These are phyloP conservation scores for Brachionichthys hirsutus DNA, from an alignment of 2,113 vertebrate genomes.

Conservation along the genomic window DNA sequence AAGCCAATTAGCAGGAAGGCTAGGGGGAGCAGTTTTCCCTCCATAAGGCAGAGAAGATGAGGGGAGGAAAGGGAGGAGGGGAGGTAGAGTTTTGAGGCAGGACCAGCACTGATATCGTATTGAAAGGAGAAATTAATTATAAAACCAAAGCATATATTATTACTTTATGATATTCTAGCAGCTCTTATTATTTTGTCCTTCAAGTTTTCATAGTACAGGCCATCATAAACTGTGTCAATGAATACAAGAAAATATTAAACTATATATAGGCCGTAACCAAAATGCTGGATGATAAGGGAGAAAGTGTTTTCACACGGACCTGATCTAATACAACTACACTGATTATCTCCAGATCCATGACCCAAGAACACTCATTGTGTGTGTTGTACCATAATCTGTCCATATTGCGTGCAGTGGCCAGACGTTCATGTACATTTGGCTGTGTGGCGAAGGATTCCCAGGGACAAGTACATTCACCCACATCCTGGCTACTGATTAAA, in stretches of 20 bases:
- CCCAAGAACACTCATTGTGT: constrained; percentile 5
- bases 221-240: not conserved
- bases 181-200: not conserved
- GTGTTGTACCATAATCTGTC: constrained; percentile 27
- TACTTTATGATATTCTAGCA: not conserved
- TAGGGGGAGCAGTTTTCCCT: constrained; percentile 33
- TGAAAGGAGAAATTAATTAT: not conserved
- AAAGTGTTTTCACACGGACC: not conserved
- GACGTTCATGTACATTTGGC: constrained; percentile 47
- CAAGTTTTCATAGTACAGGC: not conserved
- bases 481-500: constrained; percentile 68
- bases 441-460: constrained; percentile 68
- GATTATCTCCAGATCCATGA: constrained; percentile 29
- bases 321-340: constrained; percentile 12
- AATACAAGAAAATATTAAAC: not conserved
- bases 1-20: constrained; percentile 71
- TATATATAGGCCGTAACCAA: not conserved
- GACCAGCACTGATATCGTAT: constrained; percentile 12
- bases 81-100: not conserved
- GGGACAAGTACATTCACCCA: constrained; percentile 67
- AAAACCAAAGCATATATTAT: not conserved
- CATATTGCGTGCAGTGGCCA: constrained; percentile 55
- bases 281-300: not conserved
- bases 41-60: constrained; percentile 28
- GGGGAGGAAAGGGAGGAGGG: constrained; percentile 6